Conservation (phyloP, 2,113 vertebrate genomes). For the Tetraodon nigroviridis region DNA sequence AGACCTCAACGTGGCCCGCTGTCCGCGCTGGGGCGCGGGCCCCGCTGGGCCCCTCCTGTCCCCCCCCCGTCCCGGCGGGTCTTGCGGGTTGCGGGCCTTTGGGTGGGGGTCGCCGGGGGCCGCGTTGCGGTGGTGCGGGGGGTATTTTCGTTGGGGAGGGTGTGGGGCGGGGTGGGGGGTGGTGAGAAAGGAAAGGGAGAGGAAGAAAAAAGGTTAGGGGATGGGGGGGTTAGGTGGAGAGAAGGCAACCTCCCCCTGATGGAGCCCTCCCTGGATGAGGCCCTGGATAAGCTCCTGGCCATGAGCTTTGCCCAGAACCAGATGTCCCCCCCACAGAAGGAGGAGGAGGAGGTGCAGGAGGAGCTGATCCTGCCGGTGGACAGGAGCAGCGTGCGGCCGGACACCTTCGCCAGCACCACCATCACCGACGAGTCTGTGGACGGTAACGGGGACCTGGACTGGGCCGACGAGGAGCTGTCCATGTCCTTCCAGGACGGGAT, state of each 20-base stretch:
- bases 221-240: no score
- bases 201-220: no score
- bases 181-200: no score
- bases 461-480: conserved; percentile 74
- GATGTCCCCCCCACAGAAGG: background rate
- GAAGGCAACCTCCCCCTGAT: conserved; percentile 15
- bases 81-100: no score
- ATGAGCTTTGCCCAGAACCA: conserved; percentile 65
- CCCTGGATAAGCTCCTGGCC: conserved; percentile 71
- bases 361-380: conserved; percentile 69
- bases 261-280: conserved; percentile 71
- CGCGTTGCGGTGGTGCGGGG: no score
- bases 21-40: no score
- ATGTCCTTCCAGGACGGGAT: conserved; percentile 60
- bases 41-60: no score
- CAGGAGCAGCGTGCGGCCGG: conserved; percentile 71
- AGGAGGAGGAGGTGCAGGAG: conserved; percentile 58
- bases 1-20: conserved; percentile 83
- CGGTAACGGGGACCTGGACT: conserved; percentile 70
- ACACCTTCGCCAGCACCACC: conserved; percentile 61
- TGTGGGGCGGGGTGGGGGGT: no score
- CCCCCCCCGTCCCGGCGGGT: no score
- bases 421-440: conserved; percentile 62
- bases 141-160: no score
- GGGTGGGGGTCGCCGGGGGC: no score